phyloP scores from a whole-genome alignment of 1,140 invertebrate species.

The Platyscapa corneri region DNA sequence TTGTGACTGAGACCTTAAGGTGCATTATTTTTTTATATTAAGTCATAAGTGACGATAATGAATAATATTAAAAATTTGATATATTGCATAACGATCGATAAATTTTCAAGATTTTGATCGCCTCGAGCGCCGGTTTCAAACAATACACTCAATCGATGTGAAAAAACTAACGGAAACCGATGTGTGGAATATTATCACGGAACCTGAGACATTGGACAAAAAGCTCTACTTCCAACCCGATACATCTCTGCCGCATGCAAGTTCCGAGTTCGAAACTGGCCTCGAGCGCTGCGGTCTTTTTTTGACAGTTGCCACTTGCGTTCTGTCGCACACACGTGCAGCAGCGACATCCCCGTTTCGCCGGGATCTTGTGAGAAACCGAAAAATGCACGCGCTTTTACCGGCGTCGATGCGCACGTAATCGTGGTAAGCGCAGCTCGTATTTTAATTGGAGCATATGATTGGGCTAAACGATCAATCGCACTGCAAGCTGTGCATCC shows the following conservation, averaged over 20 bases:
- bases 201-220: neutral
- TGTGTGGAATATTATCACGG: neutral
- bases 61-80: no score
- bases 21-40: no score
- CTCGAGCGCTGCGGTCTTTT: neutral
- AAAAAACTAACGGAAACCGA: neutral
- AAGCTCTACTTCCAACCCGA: neutral
- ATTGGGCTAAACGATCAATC: neutral
- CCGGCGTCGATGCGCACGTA: neutral
- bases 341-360: no score
- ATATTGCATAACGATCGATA: no score
- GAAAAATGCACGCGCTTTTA: neutral
- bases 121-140: neutral
- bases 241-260: neutral
- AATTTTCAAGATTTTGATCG: no score
- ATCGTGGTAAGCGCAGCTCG: neutral
- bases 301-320: constrained; percentile 28
- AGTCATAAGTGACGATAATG: no score
- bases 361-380: neutral
- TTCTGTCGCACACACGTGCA: neutral
- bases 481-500: neutral
- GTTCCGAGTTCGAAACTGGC: neutral
- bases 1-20: no score
- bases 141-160: neutral
- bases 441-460: neutral